Conservation (phyloP, 1,140 invertebrate species). For the Heliothis subflexa region DNA sequence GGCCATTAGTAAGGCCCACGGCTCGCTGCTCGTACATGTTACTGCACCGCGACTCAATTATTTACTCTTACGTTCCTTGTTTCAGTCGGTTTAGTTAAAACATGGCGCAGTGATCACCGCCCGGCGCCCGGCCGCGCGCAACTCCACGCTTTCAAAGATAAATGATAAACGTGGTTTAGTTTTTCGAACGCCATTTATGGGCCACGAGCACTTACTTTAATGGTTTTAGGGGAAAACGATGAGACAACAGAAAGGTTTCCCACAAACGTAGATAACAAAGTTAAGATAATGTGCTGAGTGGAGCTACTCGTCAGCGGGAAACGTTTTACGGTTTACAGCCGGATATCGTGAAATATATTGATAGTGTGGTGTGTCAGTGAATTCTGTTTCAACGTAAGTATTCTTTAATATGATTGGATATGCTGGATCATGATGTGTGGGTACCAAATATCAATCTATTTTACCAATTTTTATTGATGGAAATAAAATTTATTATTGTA, state of each 20-base stretch:
- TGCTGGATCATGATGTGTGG: not conserved
- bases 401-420: too few relatives aligned
- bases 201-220: slow-evolving; percentile 50
- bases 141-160: slow-evolving; percentile 51
- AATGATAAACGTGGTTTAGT: slow-evolving; percentile 56
- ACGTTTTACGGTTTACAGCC: slow-evolving; percentile 29
- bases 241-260: slow-evolving; percentile 35
- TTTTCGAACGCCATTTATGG: slow-evolving; percentile 49
- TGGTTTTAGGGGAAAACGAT: slow-evolving; percentile 44
- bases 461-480: not conserved
- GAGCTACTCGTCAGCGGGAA: slow-evolving; percentile 5
- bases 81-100: slow-evolving; percentile 21
- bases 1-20: slow-evolving; percentile 44
- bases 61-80: slow-evolving; percentile 49
- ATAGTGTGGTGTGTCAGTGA: slow-evolving; percentile 1
- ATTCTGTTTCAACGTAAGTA: not conserved
- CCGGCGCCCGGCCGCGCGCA: not conserved
- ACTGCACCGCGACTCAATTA: slow-evolving; percentile 45
- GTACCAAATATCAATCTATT: not conserved
- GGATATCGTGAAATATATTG: slow-evolving; percentile 34
- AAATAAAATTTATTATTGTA: too few relatives aligned
- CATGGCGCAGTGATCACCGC: slow-evolving; percentile 1
- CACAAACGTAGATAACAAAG: slow-evolving; percentile 27
- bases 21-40: slow-evolving; percentile 19
- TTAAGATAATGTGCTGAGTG: slow-evolving; percentile 41